phyloP scores from a whole-genome alignment of 1,140 invertebrate species.

The Dendroctonus valens region DNA sequence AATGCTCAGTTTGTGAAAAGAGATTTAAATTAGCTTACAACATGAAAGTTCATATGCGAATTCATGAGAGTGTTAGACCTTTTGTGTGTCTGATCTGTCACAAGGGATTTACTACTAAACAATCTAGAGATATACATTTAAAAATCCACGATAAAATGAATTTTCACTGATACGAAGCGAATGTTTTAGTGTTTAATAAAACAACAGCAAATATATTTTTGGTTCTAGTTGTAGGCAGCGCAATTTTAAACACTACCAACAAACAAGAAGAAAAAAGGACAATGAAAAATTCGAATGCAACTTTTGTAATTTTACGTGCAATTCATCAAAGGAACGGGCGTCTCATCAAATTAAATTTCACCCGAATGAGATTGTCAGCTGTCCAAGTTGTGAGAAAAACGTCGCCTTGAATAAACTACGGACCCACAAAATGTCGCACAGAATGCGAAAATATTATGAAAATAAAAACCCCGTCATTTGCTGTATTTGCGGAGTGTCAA shows the following conservation, averaged over 20 bases:
- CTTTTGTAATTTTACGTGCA: conserved; percentile 7
- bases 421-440: conserved; percentile 10
- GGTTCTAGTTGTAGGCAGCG: neutral
- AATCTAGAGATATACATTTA: conserved; percentile 34
- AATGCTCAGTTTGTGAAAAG: conserved; percentile 37
- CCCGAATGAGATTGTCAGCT: conserved; percentile 1
- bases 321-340: conserved; percentile 1
- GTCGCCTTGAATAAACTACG: conserved; percentile 5
- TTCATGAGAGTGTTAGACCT: conserved; percentile 69
- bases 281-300: conserved; percentile 1
- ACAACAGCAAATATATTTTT: neutral
- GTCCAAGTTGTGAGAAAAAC: conserved; percentile 11
- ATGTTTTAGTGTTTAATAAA: neutral
- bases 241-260: neutral
- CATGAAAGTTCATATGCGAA: conserved; percentile 58
- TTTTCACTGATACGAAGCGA: neutral
- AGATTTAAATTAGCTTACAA: conserved; percentile 32
- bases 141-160: conserved; percentile 18
- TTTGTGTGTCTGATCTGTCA: conserved; percentile 67
- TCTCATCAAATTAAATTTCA: conserved; percentile 15
- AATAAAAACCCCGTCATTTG: neutral
- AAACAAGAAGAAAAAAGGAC: neutral
- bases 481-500: conserved; percentile 13
- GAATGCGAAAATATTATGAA: neutral
- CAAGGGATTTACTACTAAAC: conserved; percentile 51